Percentiles rank a stretch among this genome's conserved stretches.
Conservation (phyloP, 2,888 invertebrate species). For the Alloscopus bannaensis region DNA sequence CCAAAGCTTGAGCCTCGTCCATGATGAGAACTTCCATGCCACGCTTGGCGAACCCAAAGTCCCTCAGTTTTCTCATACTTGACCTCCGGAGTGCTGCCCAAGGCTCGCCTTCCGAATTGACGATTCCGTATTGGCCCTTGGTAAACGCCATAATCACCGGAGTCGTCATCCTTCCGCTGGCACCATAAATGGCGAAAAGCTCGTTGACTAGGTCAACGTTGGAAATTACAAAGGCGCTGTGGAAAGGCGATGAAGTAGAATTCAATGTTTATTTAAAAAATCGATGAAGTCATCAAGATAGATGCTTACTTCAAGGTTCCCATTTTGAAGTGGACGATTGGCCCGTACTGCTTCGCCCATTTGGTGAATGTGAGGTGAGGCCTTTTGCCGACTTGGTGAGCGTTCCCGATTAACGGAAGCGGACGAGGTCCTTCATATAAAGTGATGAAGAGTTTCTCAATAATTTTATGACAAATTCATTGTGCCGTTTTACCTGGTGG, state of each 20-base stretch:
- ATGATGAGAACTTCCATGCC: conserved; percentile 43
- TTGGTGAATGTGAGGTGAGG: conserved; percentile 19
- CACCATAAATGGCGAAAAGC: conserved; percentile 11
- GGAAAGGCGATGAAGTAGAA: background rate
- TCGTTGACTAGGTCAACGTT: conserved; percentile 40
- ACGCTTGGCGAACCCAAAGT: conserved; percentile 57
- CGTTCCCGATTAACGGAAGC: conserved; percentile 31
- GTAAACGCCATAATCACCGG: conserved; percentile 24
- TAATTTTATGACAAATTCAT: background rate
- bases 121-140: conserved; percentile 37
- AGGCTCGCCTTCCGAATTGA: conserved; percentile 32
- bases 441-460: background rate
- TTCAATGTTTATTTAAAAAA: no score
- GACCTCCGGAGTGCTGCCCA: conserved; percentile 52
- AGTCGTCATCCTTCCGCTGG: conserved; percentile 27
- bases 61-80: conserved; percentile 37
- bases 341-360: conserved; percentile 28
- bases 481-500: background rate
- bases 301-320: conserved; percentile 24
- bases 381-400: conserved; percentile 14
- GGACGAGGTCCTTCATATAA: conserved; percentile 1
- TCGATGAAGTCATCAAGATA: no score
- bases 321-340: conserved; percentile 9
- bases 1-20: conserved; percentile 44
- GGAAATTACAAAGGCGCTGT: conserved; percentile 35